A percentile compares a stretch with the other conserved stretches of the same genome.
These are phyloP conservation scores for Myiopsitta monachus DNA, from an alignment of 2,113 vertebrate genomes.

Conservation along the genomic window DNA sequence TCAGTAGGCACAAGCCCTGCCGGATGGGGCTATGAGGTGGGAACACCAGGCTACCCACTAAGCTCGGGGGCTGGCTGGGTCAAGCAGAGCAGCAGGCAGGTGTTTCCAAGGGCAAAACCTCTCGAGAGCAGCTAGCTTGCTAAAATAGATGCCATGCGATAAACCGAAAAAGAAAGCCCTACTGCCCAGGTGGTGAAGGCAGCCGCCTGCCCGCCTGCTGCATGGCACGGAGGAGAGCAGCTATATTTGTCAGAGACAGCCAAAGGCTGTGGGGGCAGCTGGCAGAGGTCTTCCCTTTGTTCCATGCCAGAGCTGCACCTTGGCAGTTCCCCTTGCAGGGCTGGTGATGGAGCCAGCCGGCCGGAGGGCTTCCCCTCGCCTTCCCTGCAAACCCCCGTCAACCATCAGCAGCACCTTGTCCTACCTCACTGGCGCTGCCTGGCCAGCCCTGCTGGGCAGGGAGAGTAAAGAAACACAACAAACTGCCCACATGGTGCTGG, in stretches of 20 bases:
- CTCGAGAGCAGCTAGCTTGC: background rate
- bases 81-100: background rate
- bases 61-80: background rate
- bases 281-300: background rate
- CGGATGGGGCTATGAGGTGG: fast-evolving
- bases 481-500: background rate
- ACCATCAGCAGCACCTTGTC: background rate
- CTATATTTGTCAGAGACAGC: background rate
- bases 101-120: constrained; percentile 3
- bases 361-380: background rate
- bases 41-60: background rate
- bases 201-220: background rate
- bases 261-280: background rate
- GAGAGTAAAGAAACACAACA: background rate
- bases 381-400: background rate
- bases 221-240: fast-evolving
- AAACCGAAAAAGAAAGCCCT: background rate
- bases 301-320: background rate
- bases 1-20: fast-evolving
- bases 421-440: background rate
- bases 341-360: background rate
- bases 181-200: background rate
- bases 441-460: fast-evolving
- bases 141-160: background rate
- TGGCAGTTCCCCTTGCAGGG: fast-evolving